Evolutionary conservation across 2,113 vertebrate genomes (phyloP).

Genomic region (Phycodurus eques): DNA sequence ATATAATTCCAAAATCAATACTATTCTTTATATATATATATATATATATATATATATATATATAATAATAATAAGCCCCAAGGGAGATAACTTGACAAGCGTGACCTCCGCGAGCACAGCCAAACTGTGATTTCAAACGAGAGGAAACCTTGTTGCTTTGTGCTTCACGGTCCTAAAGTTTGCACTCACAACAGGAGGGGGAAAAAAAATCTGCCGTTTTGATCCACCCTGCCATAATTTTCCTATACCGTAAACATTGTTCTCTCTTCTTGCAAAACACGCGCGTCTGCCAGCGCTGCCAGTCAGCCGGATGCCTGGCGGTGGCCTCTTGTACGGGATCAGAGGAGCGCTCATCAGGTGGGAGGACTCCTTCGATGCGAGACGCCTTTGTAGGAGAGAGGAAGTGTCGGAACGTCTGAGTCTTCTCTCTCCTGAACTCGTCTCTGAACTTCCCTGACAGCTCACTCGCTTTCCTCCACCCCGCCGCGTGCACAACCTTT

Average conservation of each 20-base stretch:
- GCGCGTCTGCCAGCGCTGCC: slow-evolving; percentile 9
- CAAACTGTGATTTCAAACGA: not conserved
- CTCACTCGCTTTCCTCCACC: slow-evolving; percentile 24
- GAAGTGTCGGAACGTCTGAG: not conserved
- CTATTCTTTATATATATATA: not conserved
- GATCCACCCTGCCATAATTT: slow-evolving; percentile 2
- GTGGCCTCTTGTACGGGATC: slow-evolving; percentile 14
- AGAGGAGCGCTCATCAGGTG: slow-evolving; percentile 14
- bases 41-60: not conserved
- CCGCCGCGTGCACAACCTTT: slow-evolving; percentile 23
- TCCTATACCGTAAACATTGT: not conserved
- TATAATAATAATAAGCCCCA: not conserved
- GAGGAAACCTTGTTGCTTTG: not conserved
- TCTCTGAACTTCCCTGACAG: slow-evolving; percentile 62
- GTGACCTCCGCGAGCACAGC: not conserved
- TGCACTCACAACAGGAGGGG: not conserved
- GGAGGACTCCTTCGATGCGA: slow-evolving; percentile 30
- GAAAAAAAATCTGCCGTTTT: not conserved
- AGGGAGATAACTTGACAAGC: not conserved
- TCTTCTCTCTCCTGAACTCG: slow-evolving; percentile 39
- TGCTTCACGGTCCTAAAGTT: slow-evolving; percentile 1
- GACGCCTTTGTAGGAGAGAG: slow-evolving; percentile 40
- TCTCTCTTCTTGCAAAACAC: slow-evolving; percentile 17
- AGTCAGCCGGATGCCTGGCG: slow-evolving; percentile 1
- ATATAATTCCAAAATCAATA: slow-evolving; percentile 5